Conservation (phyloP, 2,888 invertebrate genomes). For the Oxyteleia sp. region DNA sequence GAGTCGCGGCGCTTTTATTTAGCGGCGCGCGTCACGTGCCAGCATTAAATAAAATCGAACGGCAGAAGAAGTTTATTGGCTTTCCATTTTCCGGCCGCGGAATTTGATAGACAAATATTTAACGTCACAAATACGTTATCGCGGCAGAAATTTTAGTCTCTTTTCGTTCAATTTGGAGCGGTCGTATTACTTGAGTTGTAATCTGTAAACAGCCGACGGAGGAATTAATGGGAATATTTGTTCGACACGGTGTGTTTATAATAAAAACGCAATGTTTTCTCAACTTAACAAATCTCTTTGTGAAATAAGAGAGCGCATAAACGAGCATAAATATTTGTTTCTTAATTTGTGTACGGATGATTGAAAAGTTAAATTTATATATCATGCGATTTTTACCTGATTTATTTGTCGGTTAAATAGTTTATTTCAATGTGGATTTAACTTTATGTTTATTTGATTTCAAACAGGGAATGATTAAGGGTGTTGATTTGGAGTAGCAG, state of each 20-base stretch:
- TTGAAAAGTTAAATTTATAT: constrained; percentile 64
- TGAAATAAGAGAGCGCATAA: constrained; percentile 44
- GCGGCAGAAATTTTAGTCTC: constrained; percentile 49
- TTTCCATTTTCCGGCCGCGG: constrained; percentile 53
- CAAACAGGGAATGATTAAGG: neutral
- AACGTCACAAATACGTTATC: constrained; percentile 64
- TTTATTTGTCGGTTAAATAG: constrained; percentile 48
- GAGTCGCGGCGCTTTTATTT: constrained; percentile 29
- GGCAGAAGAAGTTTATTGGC: constrained; percentile 42
- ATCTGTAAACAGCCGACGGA: constrained; percentile 42
- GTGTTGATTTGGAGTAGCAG: neutral
- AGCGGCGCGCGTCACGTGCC: constrained; percentile 17
- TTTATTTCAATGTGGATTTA: constrained; percentile 10
- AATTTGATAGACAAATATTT: constrained; percentile 64
- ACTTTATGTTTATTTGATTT: constrained; percentile 24
- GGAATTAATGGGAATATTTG: constrained; percentile 54
- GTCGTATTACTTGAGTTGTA: constrained; percentile 41
- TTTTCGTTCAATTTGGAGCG: constrained; percentile 43
- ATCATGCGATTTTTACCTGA: constrained; percentile 47
- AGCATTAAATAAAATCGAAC: constrained; percentile 50
- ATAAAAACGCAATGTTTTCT: constrained; percentile 44
- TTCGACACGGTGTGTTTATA: constrained; percentile 47
- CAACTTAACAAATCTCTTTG: constrained; percentile 42
- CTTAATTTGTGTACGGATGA: constrained; percentile 52
- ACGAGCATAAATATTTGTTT: constrained; percentile 65